Evolutionary conservation across 2,797 vertebrate genomes (phyloP).

Genomic region (Cheirogaleus major): DNA sequence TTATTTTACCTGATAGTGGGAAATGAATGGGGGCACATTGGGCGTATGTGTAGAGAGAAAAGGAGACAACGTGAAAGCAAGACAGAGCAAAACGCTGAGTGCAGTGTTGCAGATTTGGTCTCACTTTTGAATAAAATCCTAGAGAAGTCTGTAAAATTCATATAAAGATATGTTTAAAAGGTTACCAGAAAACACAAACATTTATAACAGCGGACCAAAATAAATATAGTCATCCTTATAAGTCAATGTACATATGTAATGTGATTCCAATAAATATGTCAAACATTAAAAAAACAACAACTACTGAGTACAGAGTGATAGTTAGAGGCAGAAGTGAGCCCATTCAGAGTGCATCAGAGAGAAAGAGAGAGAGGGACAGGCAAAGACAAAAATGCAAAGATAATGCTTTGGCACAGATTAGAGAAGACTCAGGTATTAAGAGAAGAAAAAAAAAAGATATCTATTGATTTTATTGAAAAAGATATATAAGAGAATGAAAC

Average conservation of each 20-base stretch:
- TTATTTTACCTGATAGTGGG: conserved; percentile 1
- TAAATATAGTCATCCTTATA: neutral
- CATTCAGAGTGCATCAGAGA: neutral
- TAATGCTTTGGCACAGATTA: neutral
- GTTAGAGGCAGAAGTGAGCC: neutral
- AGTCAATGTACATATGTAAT: neutral
- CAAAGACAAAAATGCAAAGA: neutral
- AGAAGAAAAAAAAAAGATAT: neutral
- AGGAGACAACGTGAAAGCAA: neutral
- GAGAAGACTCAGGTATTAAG: neutral
- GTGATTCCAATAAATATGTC: neutral
- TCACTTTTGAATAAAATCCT: neutral
- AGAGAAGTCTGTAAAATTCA: neutral
- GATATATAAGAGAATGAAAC: neutral
- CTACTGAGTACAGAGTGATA: neutral
- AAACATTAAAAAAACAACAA: neutral
- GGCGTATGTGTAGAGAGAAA: neutral
- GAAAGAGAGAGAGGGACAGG: too few relatives aligned
- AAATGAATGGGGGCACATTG: neutral
- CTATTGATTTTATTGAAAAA: neutral
- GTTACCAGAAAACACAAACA: neutral
- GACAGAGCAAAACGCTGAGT: neutral
- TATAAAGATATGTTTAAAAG: neutral
- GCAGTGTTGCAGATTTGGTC: neutral
- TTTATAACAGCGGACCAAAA: neutral